These are phyloP conservation scores for Melanotus villosus DNA, from an alignment of 2,888 invertebrate genomes.

Conservation along the genomic window DNA sequence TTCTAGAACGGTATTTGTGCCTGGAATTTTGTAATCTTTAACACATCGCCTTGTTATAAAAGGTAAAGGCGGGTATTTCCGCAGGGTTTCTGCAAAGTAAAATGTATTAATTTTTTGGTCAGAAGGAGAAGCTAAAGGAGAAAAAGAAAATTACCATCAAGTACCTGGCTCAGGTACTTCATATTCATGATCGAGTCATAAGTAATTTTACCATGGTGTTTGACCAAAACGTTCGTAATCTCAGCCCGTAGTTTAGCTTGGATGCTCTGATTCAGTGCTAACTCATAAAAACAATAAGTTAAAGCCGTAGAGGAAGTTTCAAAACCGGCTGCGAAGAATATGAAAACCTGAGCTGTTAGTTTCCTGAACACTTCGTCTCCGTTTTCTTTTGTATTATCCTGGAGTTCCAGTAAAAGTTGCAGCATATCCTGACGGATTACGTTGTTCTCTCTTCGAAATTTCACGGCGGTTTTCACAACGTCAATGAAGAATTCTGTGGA, in stretches of 20 bases:
- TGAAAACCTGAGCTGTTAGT: conserved; percentile 54
- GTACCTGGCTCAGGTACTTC: conserved; percentile 67
- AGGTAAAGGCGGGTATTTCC: conserved; percentile 59
- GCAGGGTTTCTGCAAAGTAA: conserved; percentile 55
- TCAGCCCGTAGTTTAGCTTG: conserved; percentile 68
- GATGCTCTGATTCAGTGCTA: conserved; percentile 67
- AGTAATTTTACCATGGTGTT: conserved; percentile 64
- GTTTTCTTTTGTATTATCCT: conserved; percentile 48
- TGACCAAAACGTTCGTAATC: conserved; percentile 62
- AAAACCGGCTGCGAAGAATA: conserved; percentile 61
- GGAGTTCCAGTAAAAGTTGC: conserved; percentile 69
- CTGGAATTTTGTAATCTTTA: conserved; percentile 56
- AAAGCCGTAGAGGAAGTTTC: conserved; percentile 65
- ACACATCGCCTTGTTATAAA: conserved; percentile 53
- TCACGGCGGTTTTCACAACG: conserved; percentile 66
- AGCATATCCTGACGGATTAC: conserved; percentile 71
- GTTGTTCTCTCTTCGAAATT: conserved; percentile 67
- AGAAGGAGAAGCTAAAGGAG: too few relatives aligned
- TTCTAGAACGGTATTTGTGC: conserved; percentile 52
- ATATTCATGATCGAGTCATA: conserved; percentile 69
- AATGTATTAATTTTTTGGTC: too few relatives aligned
- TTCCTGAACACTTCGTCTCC: too few relatives aligned
- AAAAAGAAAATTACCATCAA: not conserved
- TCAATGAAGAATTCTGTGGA: conserved; percentile 65
- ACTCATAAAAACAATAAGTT: conserved; percentile 69